Evolutionary conservation across 1,140 invertebrate genomes (phyloP), one percentile per base, ranked within the genome.

Genomic region (Leguminivora glycinivorella): DNA sequence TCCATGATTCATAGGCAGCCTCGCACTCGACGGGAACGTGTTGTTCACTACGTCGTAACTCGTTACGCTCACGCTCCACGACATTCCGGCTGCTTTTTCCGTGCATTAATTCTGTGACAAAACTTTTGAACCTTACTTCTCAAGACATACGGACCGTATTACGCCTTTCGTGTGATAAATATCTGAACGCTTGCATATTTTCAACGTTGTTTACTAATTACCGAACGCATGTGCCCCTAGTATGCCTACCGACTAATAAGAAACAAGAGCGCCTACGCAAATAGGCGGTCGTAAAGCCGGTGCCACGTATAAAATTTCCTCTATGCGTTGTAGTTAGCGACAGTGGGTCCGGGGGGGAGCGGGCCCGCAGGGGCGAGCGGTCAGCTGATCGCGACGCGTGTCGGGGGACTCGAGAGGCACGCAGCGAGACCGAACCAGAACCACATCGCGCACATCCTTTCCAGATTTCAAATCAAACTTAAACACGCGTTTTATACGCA

Each of bases 341-440:
- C 58, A 29, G 58, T 71, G 70, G 72, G 79, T 76, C 73, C 72
- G 74, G 73, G 58, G 68, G 71, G 43, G 19, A 52, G 25, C 73
- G 73, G 69, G 69, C 75, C 68, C 70, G 68, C 70, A 68, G 76
- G 79, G 73, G 75, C 72, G 72, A 66, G 70, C 79, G 80, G 86
- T 87, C 88, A 90, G 88, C 88, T 90, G 88, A 90, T 88, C 83
- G 81, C 66, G 71, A 78, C 82, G 83, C 79, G 84, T 74, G 74
- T 38, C 52, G 73, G 52, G 75, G 69, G 56, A n/a, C n/a, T n/a
- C n/a, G n/a, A n/a, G n/a, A n/a, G 56, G 67, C 82, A 82, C 84
- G 88, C 88, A 89, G 76, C 81, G 66, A 70, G 75, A 31, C n/a
- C n/a, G n/a, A n/a, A n/a, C n/a, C n/a, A n/a, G n/a, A n/a, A n/a